Evolutionary conservation across 2,888 invertebrate species (phyloP), one percentile per base, ranked within the genome.

Genomic region (Drosophila algonquin): DNA sequence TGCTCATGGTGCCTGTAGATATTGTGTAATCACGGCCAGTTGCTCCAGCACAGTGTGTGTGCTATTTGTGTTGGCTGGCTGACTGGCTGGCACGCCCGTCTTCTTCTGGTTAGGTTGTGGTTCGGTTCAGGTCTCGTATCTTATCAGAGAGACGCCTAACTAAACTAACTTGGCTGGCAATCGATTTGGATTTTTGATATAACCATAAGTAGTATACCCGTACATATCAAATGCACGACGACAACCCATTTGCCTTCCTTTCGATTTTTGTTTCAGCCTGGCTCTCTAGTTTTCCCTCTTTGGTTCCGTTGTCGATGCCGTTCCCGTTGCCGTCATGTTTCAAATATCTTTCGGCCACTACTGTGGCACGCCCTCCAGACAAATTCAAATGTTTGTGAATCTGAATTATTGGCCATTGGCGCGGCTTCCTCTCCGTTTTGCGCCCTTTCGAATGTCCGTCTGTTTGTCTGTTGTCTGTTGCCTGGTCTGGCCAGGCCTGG

Each of bases 131-230:
- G 65, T 77, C 18, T 32, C 63, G 68, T 85, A 85, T 85, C 85
- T 85, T 85, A 85, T 85, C 85, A 76, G 55, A 59, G 76, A 85
- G 59, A 61, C 73, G 79, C 77, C 84, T 80, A 84, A 84, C 85
- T 82, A 81, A 75, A 74, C 74, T 74, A 59, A 65, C 74, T 75
- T 51, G 54, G 44, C 73, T 72, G 74, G 71, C 85, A 78, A 85
- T 85, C 84, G 87, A 85, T 86, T 84, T 79, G 73, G 77, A 76
- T 74, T 76, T 73, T 48, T 64, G 74, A 67, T 63, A 63, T 61
- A 63, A 40, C 50, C 27, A 32, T 46, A 44, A 54, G 50, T 40
- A 40, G 44, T 45, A 48, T 71, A 52, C 35, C 57, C 53, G 59
- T 27, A 27, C 65, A 59, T 50, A 65, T 65, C 59, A 59, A 59